Percentiles rank a stretch among this genome's conserved stretches.
Evolutionary conservation across 2,888 invertebrate species (phyloP).

Genomic region (Spilosoma lubricipeda): DNA sequence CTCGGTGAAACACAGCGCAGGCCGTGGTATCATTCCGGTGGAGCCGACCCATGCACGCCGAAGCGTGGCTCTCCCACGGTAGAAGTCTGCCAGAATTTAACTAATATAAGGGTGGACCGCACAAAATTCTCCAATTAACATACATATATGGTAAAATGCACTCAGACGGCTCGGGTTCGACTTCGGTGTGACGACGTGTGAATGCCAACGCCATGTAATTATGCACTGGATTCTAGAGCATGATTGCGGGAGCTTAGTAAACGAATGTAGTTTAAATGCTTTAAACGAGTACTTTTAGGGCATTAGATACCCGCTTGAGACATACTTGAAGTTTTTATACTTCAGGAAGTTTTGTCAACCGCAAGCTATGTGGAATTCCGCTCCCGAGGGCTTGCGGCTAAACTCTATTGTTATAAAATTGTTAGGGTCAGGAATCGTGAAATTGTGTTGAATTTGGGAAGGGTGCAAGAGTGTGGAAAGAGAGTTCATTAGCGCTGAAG

Average conservation of each 20-base stretch:
- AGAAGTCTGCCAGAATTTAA: slow-evolving; percentile 35
- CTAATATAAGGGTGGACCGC: slow-evolving; percentile 29
- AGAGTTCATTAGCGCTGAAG: slow-evolving; percentile 7
- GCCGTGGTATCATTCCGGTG: too few species aligned
- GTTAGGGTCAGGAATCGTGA: slow-evolving; percentile 9
- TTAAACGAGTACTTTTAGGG: slow-evolving; percentile 17
- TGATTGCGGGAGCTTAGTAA: slow-evolving; percentile 41
- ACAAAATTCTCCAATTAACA: slow-evolving; percentile 51
- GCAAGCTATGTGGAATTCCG: slow-evolving; percentile 7
- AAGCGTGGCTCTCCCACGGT: too few species aligned
- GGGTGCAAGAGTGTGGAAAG: slow-evolving; percentile 1
- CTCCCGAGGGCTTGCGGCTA: slow-evolving; percentile 2
- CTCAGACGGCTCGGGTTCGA: slow-evolving; percentile 50
- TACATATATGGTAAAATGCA: slow-evolving; percentile 43
- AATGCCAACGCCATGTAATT: slow-evolving; percentile 49
- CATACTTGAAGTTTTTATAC: slow-evolving; percentile 20
- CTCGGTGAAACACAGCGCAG: too few species aligned
- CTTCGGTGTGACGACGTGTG: slow-evolving; percentile 51
- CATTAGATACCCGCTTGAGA: slow-evolving; percentile 27
- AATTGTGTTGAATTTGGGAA: background rate
- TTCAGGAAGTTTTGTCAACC: slow-evolving; percentile 11
- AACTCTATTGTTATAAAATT: slow-evolving; percentile 16
- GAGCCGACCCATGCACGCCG: too few species aligned
- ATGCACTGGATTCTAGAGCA: slow-evolving; percentile 43
- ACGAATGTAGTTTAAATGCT: slow-evolving; percentile 34